Base-by-base conservation (phyloP, 2,797 vertebrate species). In the Propithecus deckenii region DNA sequence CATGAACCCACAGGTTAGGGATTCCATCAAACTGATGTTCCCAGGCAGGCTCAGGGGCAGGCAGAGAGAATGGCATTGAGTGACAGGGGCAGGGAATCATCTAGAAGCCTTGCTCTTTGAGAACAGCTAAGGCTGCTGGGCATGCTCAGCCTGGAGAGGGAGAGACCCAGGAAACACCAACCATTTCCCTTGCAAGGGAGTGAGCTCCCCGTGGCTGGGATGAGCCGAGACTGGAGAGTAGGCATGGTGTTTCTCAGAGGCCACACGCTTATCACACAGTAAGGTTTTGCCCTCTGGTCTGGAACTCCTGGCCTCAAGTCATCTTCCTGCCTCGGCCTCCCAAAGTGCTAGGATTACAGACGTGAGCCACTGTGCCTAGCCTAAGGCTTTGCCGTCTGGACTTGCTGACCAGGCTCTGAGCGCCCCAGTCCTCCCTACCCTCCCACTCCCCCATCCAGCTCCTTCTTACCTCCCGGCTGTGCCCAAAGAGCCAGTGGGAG, bases 401-500 rank as follows among this genome's bases (percentile, higher is more conserved):
- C 57, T 69, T 55, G 28, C 20, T 86, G 63, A 35, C 8, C 8
- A 32, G 84, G 20, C 38, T 63, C 9, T n/a, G 12, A n/a, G 30
- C 63, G 28, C 18, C 20, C 12, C 2, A 2, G 5, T 18, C 20
- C 25, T 63, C 17, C 46, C 79, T 38, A 5, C n/a, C 10, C 22
- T 30, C 5, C 48, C 20, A 12, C 5, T n/a, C 8, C 14, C 0
- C 12, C 20, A 15, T 30, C 9, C 35, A 18, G 41, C 15, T 61
- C 9, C 2, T 78, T 80, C 97, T 14, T 93, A 98, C 98, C 97
- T 98, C 96, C 1, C 79, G 91, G 55, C 97, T 15, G 55, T 99
- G 97, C 0, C 98, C 98, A 0, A 97, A 93, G 41, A 99, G 90
- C 98, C 98, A 98, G 88, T 98, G 98, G 0, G 97, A 78, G 0